These are phyloP conservation scores for Limnephilus lunatus DNA, from an alignment of 2,888 invertebrate species.

Conservation along the genomic window DNA sequence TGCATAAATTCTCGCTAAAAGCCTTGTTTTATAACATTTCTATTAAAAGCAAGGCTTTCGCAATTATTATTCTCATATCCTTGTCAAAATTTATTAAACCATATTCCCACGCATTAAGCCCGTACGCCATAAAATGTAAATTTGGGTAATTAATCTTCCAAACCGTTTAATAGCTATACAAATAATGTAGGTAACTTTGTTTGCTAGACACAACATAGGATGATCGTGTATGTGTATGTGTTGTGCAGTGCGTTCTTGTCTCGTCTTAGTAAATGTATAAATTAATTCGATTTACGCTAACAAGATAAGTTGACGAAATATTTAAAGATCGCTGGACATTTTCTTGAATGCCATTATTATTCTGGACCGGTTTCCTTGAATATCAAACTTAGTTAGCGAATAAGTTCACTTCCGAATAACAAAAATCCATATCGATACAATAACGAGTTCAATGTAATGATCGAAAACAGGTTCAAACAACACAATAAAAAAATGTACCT, in stretches of 20 bases:
- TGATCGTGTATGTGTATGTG: not conserved
- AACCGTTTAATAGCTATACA: not conserved
- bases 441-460: too few relatives aligned
- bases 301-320: not conserved
- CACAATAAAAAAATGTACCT: too few relatives aligned
- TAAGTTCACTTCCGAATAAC: too few relatives aligned
- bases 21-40: not conserved
- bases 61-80: not conserved
- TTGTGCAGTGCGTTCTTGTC: not conserved
- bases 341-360: too few relatives aligned
- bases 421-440: too few relatives aligned
- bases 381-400: too few relatives aligned
- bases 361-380: too few relatives aligned
- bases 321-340: not conserved
- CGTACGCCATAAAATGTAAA: not conserved
- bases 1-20: not conserved
- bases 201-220: not conserved
- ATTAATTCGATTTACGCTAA: too few relatives aligned
- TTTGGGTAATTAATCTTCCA: not conserved
- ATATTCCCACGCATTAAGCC: not conserved
- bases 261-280: not conserved
- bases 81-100: not conserved
- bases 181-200: not conserved
- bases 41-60: not conserved
- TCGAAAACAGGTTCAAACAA: too few relatives aligned